A percentile compares a stretch with the other conserved stretches of the same genome.
Conservation (phyloP, 2,797 vertebrate genomes). For the Iguana delicatissima region DNA sequence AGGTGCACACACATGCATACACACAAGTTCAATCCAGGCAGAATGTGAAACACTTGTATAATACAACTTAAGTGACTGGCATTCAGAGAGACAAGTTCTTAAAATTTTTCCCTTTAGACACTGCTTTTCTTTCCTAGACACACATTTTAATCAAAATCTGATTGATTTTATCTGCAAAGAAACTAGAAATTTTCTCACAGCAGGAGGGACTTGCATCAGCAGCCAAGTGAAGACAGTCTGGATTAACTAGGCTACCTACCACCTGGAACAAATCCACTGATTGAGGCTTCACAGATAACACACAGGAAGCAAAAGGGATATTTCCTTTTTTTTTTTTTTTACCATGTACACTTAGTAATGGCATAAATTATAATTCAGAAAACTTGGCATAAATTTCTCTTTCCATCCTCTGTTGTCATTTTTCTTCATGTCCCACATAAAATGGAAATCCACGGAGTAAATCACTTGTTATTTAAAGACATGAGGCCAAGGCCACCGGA, state of each 20-base stretch:
- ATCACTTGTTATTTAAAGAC: conserved; percentile 5
- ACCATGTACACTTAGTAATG: background rate
- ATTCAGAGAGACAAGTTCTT: background rate
- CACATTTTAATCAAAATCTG: conserved; percentile 41
- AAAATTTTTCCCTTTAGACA: conserved; percentile 8
- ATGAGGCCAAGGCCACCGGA: background rate
- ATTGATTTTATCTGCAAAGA: conserved; percentile 43
- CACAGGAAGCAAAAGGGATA: conserved; percentile 18
- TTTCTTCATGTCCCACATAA: conserved; percentile 6
- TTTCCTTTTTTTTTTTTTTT: conserved; percentile 2
- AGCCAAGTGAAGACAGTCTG: conserved; percentile 35
- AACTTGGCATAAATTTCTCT: background rate
- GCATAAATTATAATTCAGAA: conserved; percentile 15
- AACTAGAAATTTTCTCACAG: conserved; percentile 32
- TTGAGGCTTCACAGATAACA: conserved; percentile 34
- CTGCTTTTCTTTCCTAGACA: conserved; percentile 23
- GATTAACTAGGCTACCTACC: conserved; percentile 39
- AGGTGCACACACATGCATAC: no score
- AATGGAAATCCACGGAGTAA: background rate
- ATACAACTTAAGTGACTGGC: background rate
- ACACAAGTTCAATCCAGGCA: background rate
- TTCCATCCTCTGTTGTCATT: background rate
- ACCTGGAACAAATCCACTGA: conserved; percentile 46
- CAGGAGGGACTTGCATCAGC: conserved; percentile 27
- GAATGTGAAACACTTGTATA: background rate